Percentiles rank a stretch among this genome's conserved stretches.
These are phyloP conservation scores for Agapostemon virescens DNA, from an alignment of 2,888 invertebrate genomes.

Conservation along the genomic window DNA sequence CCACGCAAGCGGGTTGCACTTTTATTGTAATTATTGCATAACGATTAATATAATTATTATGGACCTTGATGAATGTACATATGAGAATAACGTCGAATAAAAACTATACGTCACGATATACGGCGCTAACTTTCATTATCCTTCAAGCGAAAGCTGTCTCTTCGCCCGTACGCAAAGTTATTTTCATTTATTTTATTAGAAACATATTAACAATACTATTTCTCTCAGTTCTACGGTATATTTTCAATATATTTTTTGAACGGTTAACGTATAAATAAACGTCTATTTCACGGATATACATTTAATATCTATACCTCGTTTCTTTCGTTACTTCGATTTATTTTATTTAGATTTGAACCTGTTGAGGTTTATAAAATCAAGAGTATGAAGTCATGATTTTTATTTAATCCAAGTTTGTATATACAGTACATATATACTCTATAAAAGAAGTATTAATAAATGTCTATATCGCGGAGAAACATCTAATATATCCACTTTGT, in stretches of 20 bases:
- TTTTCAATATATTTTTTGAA: too few relatives aligned
- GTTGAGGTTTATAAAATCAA: too few relatives aligned
- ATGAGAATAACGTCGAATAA: conserved; percentile 78
- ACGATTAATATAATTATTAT: conserved; percentile 74
- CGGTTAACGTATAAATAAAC: not conserved
- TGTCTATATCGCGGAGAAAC: too few relatives aligned
- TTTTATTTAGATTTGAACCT: too few relatives aligned
- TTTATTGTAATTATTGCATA: conserved; percentile 78
- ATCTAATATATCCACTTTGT: too few relatives aligned
- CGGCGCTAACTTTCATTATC: conserved; percentile 14
- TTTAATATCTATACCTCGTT: not conserved
- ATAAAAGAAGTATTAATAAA: too few relatives aligned
- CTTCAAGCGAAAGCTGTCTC: not conserved
- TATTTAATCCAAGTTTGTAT: too few relatives aligned
- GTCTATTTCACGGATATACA: not conserved
- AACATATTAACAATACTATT: not conserved
- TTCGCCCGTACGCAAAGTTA: not conserved
- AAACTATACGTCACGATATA: conserved; percentile 73
- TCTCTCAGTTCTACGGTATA: not conserved
- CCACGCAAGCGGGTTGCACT: conserved; percentile 55
- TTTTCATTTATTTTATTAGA: not conserved
- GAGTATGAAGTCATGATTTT: too few relatives aligned
- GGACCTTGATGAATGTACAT: conserved; percentile 75
- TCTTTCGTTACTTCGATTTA: too few relatives aligned
- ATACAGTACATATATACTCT: too few relatives aligned